Base-by-base conservation (phyloP, 2,888 invertebrate species). In the Lithophane leautieri region DNA sequence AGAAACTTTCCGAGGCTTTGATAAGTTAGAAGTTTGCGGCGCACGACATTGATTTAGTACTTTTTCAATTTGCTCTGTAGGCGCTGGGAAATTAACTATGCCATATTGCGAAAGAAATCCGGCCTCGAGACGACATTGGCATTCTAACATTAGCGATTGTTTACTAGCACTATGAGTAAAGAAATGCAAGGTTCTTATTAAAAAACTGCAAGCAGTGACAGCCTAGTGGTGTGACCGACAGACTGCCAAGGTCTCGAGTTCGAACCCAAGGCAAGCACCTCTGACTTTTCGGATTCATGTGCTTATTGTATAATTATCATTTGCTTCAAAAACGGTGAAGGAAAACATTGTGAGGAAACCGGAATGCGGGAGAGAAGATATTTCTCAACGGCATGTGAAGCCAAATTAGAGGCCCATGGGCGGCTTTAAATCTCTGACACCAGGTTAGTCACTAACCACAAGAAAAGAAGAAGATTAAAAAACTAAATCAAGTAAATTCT, bases 1-100 rank as follows among this genome's bases (percentile, higher is more conserved):
- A 56, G 50, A 60, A 82, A 83, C 62, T 82, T 83, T 68, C 22
- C 62, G 62, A 76, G 70, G 76, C 76, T 79, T 83, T 83, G 83
- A 83, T 79, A 83, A 82, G 79, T 83, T 79, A 28, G 72, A 56
- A 76, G 72, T 76, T 76, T 83, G 71, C 63, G 76, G 80, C 67
- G 67, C 60, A 25, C 76, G 76, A 83, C 72, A 76, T 70, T 79
- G 80, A 82, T 80, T 83, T 76, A 81, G 70, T 83, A 71, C 63
- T 85, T 78, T 78, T 80, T 83, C 77, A 85, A 85, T 83, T 78
- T 81, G 62, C 34, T 80, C 60, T 72, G 66, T 67, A 44, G 79
- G 63, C 50, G 58, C 71, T 42, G 65, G 61, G 60, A 73, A 74
- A 70, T 70, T 52, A 66, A 63, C 54, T 70, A 56, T 58, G 78